A percentile compares a stretch with the other conserved stretches of the same genome.
These are phyloP conservation scores for Ceratoteleas bidentatus DNA, from an alignment of 1,140 invertebrate genomes.

Conservation along the genomic window DNA sequence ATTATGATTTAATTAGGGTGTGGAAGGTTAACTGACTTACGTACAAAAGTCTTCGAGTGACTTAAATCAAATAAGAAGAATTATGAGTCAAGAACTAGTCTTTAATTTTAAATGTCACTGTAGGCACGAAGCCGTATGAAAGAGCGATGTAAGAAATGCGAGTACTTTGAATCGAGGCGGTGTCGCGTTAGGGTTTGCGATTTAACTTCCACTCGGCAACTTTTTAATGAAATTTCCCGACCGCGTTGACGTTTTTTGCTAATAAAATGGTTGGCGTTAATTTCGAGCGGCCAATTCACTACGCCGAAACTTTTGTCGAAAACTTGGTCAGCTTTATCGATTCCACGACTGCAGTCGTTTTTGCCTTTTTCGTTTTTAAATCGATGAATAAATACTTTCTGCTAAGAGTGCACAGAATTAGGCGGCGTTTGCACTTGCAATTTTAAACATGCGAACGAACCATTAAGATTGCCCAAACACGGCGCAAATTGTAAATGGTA, in stretches of 20 bases:
- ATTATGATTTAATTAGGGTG: slow-evolving; percentile 56
- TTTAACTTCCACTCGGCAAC: slow-evolving; percentile 21
- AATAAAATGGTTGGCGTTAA: not conserved
- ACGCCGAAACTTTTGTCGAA: too few relatives aligned
- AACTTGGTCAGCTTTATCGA: too few relatives aligned
- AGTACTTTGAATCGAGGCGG: slow-evolving; percentile 27
- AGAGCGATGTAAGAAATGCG: slow-evolving; percentile 49
- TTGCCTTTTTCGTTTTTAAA: too few relatives aligned
- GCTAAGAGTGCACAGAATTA: too few relatives aligned
- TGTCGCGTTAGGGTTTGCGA: slow-evolving; percentile 13
- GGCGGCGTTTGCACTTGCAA: too few relatives aligned
- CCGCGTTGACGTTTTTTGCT: not conserved
- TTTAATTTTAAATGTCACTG: slow-evolving; percentile 58
- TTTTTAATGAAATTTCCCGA: slow-evolving; percentile 4
- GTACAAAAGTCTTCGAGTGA: slow-evolving; percentile 50
- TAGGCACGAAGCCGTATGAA: slow-evolving; percentile 53
- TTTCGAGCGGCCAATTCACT: too few relatives aligned
- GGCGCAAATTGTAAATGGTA: too few relatives aligned
- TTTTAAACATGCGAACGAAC: too few relatives aligned
- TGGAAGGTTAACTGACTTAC: slow-evolving; percentile 61
- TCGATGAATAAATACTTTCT: too few relatives aligned
- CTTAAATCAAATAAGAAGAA: slow-evolving; percentile 62
- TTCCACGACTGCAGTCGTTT: too few relatives aligned
- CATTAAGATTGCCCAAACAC: too few relatives aligned
- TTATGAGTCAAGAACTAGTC: slow-evolving; percentile 51